Evolutionary conservation across 1,140 invertebrate species (phyloP), one percentile per base, ranked within the genome.

Genomic region (Drosophila chauvacae): DNA sequence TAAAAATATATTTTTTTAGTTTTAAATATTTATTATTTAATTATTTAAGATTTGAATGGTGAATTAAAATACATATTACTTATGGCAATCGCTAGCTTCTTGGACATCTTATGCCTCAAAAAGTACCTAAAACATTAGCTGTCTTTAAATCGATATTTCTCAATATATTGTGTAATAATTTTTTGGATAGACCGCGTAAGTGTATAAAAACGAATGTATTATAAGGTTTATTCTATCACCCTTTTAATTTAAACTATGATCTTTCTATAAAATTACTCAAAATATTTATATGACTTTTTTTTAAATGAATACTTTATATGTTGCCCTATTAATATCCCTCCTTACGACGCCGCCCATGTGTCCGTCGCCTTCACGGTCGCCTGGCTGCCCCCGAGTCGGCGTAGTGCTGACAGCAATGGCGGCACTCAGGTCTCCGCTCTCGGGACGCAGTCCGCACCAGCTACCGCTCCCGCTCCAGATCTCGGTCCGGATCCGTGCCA

Each of bases 401-500:
- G 77, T 59, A 57, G 77, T 83, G 84, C 65, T 81, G 84, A 88
- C 84, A 88, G 85, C 85, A 90, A 88, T 88, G 85, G 85, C 85
- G 85, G 85, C 73, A 90, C 85, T 88, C 85, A 88, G 77, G 47
- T 14, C 10, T 41, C 41, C 14, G 28, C 61, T 35, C 72, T 56
- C 53, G 16, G 30, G 42, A 30, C n/a, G 23, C 18, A 26, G 26
- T 20, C 23, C 42, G 23, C 20, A 41, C 28, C 23, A 14, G 37
- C 20, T 23, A 7, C 42, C 55, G 16, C 4, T 51, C 7, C 59
- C 16, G 16, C 6, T 33, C 57, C 33, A n/a, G 20, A 70, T 35
- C 23, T 37, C 30, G 9, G 48, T 39, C 41, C 76, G 69, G 57
- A 48, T 37, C 61, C 59, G 66, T 61, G 66, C 75, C 79, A 79